Evolutionary conservation across 2,113 vertebrate species (phyloP).

Genomic region (western clawed frog (Xenopus tropicalis)): UCB_Xtro_10.0 CM004448.2:84236001-84236500

Average conservation of each 20-base stretch:
- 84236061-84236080: slow-evolving; percentile 95
- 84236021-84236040: slow-evolving; percentile 78
- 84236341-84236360: too few relatives aligned
- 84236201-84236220: slow-evolving; percentile 68
- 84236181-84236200: slow-evolving; percentile 65
- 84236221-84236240: slow-evolving; percentile 80
- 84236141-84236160: slow-evolving; percentile 65
- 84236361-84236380: too few relatives aligned
- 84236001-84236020: too few relatives aligned
- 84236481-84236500: too few relatives aligned
- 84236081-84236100: slow-evolving; percentile 94
- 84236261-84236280: slow-evolving; percentile 68
- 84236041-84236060: slow-evolving; percentile 97
- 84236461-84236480: too few relatives aligned
- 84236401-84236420: too few relatives aligned
- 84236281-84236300: too few relatives aligned
- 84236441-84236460: too few relatives aligned
- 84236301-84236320: too few relatives aligned
- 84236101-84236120: slow-evolving; percentile 85
- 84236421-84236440: too few relatives aligned
- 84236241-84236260: slow-evolving; percentile 84
- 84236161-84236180: slow-evolving; percentile 62
- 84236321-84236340: too few relatives aligned
- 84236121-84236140: slow-evolving; percentile 71
- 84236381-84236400: too few relatives aligned